These are phyloP conservation scores for Neelides sp. DNA, from an alignment of 1,140 invertebrate species.

Conservation along the genomic window DNA sequence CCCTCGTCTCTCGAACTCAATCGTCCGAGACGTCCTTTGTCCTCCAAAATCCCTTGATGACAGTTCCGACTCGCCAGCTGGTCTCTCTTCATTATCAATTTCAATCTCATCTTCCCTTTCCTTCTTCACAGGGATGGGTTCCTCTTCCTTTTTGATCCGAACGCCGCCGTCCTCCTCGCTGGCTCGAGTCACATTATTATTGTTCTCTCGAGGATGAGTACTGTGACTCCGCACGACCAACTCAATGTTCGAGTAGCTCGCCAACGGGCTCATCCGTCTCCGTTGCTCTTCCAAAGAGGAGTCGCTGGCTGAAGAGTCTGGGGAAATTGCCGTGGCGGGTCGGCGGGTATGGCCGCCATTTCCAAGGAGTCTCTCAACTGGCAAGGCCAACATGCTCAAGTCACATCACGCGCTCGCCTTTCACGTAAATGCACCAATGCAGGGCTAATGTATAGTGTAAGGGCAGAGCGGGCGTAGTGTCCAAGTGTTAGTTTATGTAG, in stretches of 20 bases:
- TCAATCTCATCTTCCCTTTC: constrained; percentile 3
- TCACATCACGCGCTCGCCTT: constrained; percentile 16
- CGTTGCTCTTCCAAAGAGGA: too few relatives aligned
- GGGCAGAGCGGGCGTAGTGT: too few relatives aligned
- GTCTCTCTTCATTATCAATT: constrained; percentile 1
- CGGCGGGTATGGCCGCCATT: constrained; percentile 9
- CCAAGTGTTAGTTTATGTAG: too few relatives aligned
- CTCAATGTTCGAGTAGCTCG: not conserved
- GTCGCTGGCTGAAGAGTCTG: constrained; percentile 27
- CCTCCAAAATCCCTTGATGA: not conserved
- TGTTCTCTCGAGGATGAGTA: not conserved
- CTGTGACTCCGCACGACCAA: not conserved
- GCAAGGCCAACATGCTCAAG: constrained; percentile 26
- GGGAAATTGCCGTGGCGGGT: constrained; percentile 20
- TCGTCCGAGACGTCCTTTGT: not conserved
- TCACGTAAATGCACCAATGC: constrained; percentile 5
- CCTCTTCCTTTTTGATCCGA: not conserved
- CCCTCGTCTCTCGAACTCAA: not conserved
- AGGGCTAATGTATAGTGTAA: constrained; percentile 2
- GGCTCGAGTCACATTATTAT: not conserved
- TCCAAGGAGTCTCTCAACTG: constrained; percentile 27
- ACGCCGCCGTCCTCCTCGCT: not conserved
- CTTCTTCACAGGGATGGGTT: not conserved
- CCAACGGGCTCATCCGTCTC: too few relatives aligned
- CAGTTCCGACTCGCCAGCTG: not conserved